phyloP scores from a whole-genome alignment of 2,888 invertebrate genomes.

The Pyrochroa serraticornis region DNA sequence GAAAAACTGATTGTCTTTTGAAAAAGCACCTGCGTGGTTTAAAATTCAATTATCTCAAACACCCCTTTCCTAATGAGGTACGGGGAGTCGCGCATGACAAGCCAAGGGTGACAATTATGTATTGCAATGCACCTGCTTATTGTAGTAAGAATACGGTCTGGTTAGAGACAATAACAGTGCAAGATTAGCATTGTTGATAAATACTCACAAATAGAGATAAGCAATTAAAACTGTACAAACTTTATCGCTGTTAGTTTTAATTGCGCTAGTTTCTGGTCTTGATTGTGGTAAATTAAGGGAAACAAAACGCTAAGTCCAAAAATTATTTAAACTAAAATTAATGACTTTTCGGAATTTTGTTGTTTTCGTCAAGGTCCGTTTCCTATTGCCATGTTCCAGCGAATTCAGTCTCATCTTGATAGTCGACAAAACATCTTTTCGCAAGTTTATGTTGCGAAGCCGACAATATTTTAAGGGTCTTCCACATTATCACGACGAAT shows the following conservation, averaged over 20 bases:
- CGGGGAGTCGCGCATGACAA: conserved; percentile 41
- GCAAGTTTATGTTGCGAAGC: too few species aligned
- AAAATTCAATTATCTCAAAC: conserved; percentile 14
- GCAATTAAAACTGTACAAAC: conserved; percentile 14
- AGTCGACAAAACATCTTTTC: too few species aligned
- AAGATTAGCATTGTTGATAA: conserved; percentile 23
- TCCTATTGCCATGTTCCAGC: too few species aligned
- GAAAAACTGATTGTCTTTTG: too few species aligned
- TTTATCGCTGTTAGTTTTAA: conserved; percentile 2
- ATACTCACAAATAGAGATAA: conserved; percentile 13
- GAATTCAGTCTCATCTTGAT: too few species aligned
- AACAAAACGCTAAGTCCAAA: too few species aligned
- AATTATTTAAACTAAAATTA: too few species aligned
- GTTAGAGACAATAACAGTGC: conserved; percentile 32
- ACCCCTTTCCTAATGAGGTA: conserved; percentile 22
- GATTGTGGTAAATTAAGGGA: too few species aligned
- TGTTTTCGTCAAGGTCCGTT: too few species aligned
- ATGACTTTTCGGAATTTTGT: too few species aligned
- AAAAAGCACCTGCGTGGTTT: background rate
- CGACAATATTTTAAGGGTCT: too few species aligned
- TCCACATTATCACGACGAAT: too few species aligned
- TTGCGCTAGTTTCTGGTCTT: background rate
- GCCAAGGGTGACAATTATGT: conserved; percentile 36
- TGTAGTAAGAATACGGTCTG: conserved; percentile 23
- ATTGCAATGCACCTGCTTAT: conserved; percentile 38